phyloP scores from a whole-genome alignment of 2,113 vertebrate species.

The Phocoena phocoena region DNA sequence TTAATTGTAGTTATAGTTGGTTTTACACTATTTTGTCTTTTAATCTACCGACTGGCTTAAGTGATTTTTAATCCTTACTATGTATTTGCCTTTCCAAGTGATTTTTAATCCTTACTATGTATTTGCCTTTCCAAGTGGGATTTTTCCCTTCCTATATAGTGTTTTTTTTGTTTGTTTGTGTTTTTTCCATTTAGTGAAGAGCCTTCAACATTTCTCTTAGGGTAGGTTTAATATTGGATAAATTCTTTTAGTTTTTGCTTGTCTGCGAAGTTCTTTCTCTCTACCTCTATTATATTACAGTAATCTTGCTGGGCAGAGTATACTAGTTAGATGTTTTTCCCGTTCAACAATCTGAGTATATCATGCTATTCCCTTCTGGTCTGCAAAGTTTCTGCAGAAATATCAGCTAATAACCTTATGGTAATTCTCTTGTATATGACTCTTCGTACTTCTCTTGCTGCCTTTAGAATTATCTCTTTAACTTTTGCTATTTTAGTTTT shows the following conservation, averaged over 20 bases:
- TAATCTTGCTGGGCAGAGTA: background rate
- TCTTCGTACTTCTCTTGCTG: background rate
- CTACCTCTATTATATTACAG: background rate
- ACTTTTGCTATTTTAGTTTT: too few relatives aligned
- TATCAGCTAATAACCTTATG: background rate
- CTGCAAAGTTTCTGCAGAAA: background rate
- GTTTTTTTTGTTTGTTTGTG: background rate
- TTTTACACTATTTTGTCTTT: background rate
- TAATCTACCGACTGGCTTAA: background rate
- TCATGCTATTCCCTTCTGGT: background rate
- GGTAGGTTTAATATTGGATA: too few relatives aligned
- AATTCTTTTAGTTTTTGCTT: background rate
- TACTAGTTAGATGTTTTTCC: background rate
- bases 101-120: background rate
- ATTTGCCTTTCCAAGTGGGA: background rate
- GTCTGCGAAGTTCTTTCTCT: background rate
- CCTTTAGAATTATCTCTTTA: background rate
- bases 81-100: background rate
- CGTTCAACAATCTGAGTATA: background rate
- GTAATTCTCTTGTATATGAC: background rate
- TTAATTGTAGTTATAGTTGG: background rate
- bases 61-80: background rate
- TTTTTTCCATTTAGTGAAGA: background rate
- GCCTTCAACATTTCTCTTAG: background rate
- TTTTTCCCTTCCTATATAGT: background rate